Evolutionary conservation across 1,140 invertebrate species (phyloP).

Genomic region (Carposina sasakii): DNA sequence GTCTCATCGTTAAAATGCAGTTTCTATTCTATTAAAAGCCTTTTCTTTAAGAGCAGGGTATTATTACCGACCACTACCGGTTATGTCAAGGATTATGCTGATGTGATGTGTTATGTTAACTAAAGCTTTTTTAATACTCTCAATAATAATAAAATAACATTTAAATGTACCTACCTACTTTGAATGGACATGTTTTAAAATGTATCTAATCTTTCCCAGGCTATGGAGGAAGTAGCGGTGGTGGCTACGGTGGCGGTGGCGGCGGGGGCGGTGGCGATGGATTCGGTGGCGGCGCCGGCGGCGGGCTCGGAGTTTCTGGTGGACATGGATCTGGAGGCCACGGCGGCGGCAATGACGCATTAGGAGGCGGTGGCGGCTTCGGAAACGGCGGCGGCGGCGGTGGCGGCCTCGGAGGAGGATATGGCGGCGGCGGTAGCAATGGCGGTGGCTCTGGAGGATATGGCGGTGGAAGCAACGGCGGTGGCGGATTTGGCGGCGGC

Average conservation of each 20-base stretch:
- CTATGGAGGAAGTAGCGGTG: conserved; percentile 25
- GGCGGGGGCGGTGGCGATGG: conserved; percentile 11
- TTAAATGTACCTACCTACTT: background rate
- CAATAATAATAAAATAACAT: background rate
- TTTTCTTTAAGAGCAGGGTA: too few relatives aligned
- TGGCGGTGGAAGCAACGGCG: conserved; percentile 3
- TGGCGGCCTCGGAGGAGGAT: conserved; percentile 17
- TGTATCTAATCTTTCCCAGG: conserved; percentile 12
- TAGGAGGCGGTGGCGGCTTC: conserved; percentile 12
- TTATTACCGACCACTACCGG: too few relatives aligned
- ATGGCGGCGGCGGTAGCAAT: conserved; percentile 14
- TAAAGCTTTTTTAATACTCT: background rate
- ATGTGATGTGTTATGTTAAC: too few relatives aligned
- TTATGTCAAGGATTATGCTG: too few relatives aligned
- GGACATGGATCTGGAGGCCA: conserved; percentile 17
- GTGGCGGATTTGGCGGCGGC: conserved; percentile 17
- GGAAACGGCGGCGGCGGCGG: conserved; percentile 14
- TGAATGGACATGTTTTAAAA: background rate
- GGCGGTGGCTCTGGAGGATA: conserved; percentile 12
- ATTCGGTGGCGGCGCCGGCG: conserved; percentile 12
- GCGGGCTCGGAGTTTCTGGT: conserved; percentile 11
- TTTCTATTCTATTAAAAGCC: too few relatives aligned
- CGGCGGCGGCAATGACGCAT: conserved; percentile 16
- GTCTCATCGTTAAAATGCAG: too few relatives aligned
- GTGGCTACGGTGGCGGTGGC: conserved; percentile 13